Conservation (phyloP, 2,888 invertebrate genomes). For the Furcula furcula region DNA sequence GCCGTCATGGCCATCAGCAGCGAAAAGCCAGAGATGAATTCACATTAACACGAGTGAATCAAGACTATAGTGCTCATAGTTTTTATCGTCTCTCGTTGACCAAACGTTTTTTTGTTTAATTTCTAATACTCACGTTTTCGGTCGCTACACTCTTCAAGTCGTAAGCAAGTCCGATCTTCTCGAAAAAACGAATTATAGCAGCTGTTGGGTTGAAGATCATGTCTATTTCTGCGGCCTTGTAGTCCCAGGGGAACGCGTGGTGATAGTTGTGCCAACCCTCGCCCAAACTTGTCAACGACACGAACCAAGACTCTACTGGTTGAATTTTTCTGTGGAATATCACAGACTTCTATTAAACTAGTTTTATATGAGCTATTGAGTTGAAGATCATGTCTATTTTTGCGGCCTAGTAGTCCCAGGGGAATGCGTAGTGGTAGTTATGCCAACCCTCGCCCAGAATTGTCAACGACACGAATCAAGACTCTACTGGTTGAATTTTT, state of each 20-base stretch:
- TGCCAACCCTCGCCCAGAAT: conserved; percentile 94
- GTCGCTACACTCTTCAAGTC: conserved; percentile 80
- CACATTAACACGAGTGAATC: no score
- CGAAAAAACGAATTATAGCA: conserved; percentile 82
- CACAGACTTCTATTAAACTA: no score
- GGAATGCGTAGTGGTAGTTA: conserved; percentile 96
- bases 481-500: conserved; percentile 89
- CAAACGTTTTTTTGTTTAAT: no score
- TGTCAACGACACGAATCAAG: conserved; percentile 85
- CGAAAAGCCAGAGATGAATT: no score
- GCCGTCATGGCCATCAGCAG: no score
- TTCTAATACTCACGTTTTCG: conserved; percentile 51
- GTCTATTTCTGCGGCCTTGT: conserved; percentile 93
- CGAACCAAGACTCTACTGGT: conserved; percentile 89
- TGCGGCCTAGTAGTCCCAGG: conserved; percentile 95
- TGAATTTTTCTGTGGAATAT: conserved; percentile 86
- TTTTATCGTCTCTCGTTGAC: no score
- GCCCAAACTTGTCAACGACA: conserved; percentile 86
- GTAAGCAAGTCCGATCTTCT: conserved; percentile 82
- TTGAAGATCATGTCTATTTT: conserved; percentile 86
- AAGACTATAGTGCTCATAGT: no score
- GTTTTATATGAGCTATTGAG: no score
- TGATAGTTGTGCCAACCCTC: conserved; percentile 98
- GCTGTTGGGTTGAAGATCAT: conserved; percentile 83
- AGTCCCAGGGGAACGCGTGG: conserved; percentile 96